Evolutionary conservation across 1,140 invertebrate genomes (phyloP).

Genomic region (Stegodyphus dumicola): DNA sequence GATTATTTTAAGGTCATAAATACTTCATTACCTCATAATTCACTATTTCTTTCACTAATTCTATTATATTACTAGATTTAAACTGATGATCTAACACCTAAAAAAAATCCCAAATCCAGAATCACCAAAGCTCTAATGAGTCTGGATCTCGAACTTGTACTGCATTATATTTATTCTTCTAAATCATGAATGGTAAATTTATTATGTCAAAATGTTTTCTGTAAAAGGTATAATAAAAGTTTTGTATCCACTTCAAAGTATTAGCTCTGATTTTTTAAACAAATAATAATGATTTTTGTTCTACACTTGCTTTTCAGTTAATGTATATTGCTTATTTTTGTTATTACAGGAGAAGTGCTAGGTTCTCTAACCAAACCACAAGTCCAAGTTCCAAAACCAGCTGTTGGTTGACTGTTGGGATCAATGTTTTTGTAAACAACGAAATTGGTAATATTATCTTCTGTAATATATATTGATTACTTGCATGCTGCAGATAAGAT

Average conservation of each 20-base stretch:
- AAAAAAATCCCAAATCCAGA: too few species aligned
- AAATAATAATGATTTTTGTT: neutral
- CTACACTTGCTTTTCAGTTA: neutral
- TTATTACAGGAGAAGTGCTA: slow-evolving; percentile 37
- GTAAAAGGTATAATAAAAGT: neutral
- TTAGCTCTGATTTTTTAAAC: neutral
- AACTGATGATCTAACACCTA: too few species aligned
- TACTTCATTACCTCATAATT: too few species aligned
- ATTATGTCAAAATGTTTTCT: neutral
- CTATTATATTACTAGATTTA: too few species aligned
- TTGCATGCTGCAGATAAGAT: too few species aligned
- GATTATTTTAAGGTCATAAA: too few species aligned
- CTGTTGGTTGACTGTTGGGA: slow-evolving; percentile 67
- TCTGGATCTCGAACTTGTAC: too few species aligned
- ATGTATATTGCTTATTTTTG: neutral
- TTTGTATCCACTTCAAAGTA: neutral
- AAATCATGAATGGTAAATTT: too few species aligned
- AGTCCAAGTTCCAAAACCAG: slow-evolving; percentile 46
- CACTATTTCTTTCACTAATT: too few species aligned
- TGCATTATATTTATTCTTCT: too few species aligned
- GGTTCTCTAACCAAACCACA: slow-evolving; percentile 36
- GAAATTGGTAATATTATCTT: slow-evolving; percentile 67
- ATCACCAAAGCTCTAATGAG: too few species aligned
- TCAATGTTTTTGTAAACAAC: slow-evolving; percentile 70
- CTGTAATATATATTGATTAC: too few species aligned